These are phyloP conservation scores for Pachypanchax playfairii DNA, from an alignment of 2,113 vertebrate genomes.

Conservation along the genomic window DNA sequence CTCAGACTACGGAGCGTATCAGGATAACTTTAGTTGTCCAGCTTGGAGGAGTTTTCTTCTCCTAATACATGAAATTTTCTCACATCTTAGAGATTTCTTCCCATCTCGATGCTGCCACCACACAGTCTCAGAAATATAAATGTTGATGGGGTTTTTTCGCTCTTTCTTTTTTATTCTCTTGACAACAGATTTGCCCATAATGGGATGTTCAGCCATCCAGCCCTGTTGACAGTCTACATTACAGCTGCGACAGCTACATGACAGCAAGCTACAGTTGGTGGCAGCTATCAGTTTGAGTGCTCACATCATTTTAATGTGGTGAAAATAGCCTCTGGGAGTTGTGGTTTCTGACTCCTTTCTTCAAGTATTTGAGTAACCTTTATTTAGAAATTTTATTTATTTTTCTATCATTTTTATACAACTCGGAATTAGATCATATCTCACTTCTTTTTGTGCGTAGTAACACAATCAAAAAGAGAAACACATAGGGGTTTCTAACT, in stretches of 20 bases:
- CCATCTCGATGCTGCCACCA: not conserved
- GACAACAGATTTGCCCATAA: constrained; percentile 50
- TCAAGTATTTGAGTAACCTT: constrained; percentile 11
- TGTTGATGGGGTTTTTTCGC: no score
- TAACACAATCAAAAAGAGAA: not conserved
- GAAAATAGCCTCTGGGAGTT: constrained; percentile 52
- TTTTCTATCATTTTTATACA: not conserved
- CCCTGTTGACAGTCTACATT: constrained; percentile 51
- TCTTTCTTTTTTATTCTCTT: constrained; percentile 13
- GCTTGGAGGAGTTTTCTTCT: not conserved
- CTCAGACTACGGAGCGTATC: not conserved
- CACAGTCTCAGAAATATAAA: not conserved
- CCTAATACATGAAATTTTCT: not conserved
- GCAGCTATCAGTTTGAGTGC: constrained; percentile 57
- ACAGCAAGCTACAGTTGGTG: constrained; percentile 56
- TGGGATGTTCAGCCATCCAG: constrained; percentile 29
- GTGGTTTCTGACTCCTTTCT: constrained; percentile 15
- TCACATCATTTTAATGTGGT: constrained; percentile 20
- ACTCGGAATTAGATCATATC: not conserved
- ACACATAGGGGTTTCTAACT: not conserved
- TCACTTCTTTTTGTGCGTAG: no score
- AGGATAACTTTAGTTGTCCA: not conserved
- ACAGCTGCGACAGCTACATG: constrained; percentile 53
- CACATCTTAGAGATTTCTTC: not conserved
- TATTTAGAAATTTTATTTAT: not conserved